phyloP scores from a whole-genome alignment of 2,888 invertebrate species.

The Pterostichus madidus region DNA sequence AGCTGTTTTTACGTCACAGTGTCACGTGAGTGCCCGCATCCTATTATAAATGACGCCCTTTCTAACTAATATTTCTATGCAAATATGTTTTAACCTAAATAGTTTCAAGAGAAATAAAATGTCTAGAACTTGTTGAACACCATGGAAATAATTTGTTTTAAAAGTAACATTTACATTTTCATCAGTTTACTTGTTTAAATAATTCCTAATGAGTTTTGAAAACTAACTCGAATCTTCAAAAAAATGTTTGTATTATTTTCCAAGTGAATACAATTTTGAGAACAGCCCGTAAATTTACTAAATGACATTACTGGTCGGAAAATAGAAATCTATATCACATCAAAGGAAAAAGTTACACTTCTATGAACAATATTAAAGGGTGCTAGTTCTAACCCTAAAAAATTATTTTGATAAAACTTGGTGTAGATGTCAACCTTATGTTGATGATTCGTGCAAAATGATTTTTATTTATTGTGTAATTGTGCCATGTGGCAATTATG shows the following conservation, averaged over 20 bases:
- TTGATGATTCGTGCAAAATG: slow-evolving; percentile 62
- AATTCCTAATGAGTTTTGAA: neutral
- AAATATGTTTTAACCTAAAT: too few relatives aligned
- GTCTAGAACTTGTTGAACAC: too few relatives aligned
- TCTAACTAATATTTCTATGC: too few relatives aligned
- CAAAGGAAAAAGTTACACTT: slow-evolving; percentile 60
- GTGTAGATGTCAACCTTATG: slow-evolving; percentile 54
- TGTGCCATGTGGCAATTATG: slow-evolving; percentile 55
- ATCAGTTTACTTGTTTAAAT: too few relatives aligned
- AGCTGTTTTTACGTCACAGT: too few relatives aligned
- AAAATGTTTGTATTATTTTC: neutral
- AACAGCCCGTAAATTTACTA: slow-evolving; percentile 9
- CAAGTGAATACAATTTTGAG: slow-evolving; percentile 14
- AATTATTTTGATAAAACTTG: slow-evolving; percentile 56
- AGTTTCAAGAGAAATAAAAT: too few relatives aligned
- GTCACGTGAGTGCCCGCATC: too few relatives aligned
- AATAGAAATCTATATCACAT: slow-evolving; percentile 64
- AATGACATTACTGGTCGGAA: slow-evolving; percentile 61
- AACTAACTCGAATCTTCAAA: neutral
- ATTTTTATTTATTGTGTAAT: slow-evolving; percentile 52
- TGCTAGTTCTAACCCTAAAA: slow-evolving; percentile 58
- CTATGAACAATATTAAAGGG: slow-evolving; percentile 57
- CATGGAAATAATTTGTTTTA: too few relatives aligned
- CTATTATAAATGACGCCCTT: too few relatives aligned
- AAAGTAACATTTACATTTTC: too few relatives aligned